These are phyloP conservation scores for Azemiops feae DNA, from an alignment of 2,113 vertebrate genomes.

Conservation along the genomic window DNA sequence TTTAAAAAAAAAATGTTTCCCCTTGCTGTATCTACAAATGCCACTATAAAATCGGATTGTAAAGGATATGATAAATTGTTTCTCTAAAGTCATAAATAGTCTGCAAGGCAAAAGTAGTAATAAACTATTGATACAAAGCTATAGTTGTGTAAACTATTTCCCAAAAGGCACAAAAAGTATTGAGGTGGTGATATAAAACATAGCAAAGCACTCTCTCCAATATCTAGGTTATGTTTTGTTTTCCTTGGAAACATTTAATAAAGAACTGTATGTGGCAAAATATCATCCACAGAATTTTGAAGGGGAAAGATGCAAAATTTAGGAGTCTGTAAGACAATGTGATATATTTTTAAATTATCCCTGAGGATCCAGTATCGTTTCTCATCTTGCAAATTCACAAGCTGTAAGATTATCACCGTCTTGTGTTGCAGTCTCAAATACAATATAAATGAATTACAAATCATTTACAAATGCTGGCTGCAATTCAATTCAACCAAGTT, in stretches of 20 bases:
- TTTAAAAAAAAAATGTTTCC: slow-evolving; percentile 21
- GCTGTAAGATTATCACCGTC: background rate
- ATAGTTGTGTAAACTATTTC: background rate
- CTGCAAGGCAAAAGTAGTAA: slow-evolving; percentile 20
- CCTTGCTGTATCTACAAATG: slow-evolving; percentile 9
- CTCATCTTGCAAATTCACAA: background rate
- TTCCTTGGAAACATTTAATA: background rate
- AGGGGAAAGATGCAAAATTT: background rate
- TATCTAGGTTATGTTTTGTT: background rate
- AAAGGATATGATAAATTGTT: slow-evolving; percentile 8
- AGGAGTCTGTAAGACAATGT: background rate
- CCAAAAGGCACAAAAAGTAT: slow-evolving; percentile 15
- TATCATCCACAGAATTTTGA: background rate
- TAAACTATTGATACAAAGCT: slow-evolving; percentile 22
- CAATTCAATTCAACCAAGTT: background rate
- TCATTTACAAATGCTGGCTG: background rate
- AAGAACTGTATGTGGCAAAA: background rate
- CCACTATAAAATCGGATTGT: slow-evolving; percentile 15
- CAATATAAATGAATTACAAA: slow-evolving; percentile 6
- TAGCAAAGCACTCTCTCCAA: slow-evolving; percentile 10
- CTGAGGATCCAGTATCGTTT: background rate
- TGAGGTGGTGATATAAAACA: slow-evolving; percentile 15
- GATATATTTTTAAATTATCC: slow-evolving; percentile 5
- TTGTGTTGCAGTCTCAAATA: background rate
- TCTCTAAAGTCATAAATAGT: slow-evolving; percentile 13